Base-by-base conservation (phyloP, 2,888 invertebrate species). In the Phalera bucephala region DNA sequence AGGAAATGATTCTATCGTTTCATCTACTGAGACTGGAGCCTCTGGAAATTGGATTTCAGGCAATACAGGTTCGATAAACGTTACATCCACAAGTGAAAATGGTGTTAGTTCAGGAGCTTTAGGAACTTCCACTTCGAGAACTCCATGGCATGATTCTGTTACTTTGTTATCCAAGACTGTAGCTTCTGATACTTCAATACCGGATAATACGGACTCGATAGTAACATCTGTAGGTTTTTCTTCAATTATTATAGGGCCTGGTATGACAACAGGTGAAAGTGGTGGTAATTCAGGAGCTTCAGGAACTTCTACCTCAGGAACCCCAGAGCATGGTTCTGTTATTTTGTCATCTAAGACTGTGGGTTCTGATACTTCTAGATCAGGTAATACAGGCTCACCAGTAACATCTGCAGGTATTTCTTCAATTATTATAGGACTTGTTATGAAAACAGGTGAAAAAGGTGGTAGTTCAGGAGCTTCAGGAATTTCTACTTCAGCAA, bases 51-150 rank as follows among this genome's bases (percentile, higher is more conserved):
- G 14, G 1, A 9, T 1, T 1, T n/a, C 8, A 9, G 27, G 2
- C 11, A 14, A 5, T 14, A 1, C n/a, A 27, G 27, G 27, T 9
- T 14, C 14, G 6, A 12, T 12, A 9, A 10, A 4, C 9, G n/a
- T n/a, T n/a, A n/a, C n/a, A n/a, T n/a, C n/a, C n/a, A n/a, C n/a
- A 17, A 5, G 5, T 17, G 5, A 17, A 17, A 17, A 5, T 5
- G 17, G 17, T 17, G 5, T 17, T 17, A 25, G 12, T 12, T 25
- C 25, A 7, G 7, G 17, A 17, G 52, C 35, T 31, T 45, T 37
- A 20, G 52, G 52, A 23, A 57, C 38, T 28, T 36, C 32, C 12
- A 49, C 17, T 33, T 48, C 42, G n/a, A 44, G 36, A 14, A 41
- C 22, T 4, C 33, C 13, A 10, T 37, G 23, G 21, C 28, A 22